Evolutionary conservation across 2,797 vertebrate species (phyloP), one percentile per base, ranked within the genome.

Genomic region (Pangasius djambal): DNA sequence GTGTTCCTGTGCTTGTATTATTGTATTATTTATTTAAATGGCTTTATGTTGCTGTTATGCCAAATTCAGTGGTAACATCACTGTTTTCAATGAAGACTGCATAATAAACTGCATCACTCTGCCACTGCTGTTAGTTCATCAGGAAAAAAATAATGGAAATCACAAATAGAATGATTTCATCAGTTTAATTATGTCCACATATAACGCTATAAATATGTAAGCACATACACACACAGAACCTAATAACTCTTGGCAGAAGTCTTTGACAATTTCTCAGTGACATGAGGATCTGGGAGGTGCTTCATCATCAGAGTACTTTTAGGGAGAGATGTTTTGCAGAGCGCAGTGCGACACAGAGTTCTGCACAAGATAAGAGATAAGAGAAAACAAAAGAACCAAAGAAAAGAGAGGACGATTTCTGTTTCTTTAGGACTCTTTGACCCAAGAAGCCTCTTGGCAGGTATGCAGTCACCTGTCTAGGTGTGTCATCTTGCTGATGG

Each of bases 231-330:
- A 83, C 16, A 83, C 18, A 63, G n/a, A 85, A 72, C 25, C 44
- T 85, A 79, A 86, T 89, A 57, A 52, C 74, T 9, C 13, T 86
- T 78, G 84, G 55, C 75, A 81, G 37, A 61, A 52, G 65, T 37
- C 63, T 89, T 72, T 63, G 78, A 88, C 69, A 81, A 86, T 77
- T 86, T 65, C 83, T 37, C 50, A 34, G 48, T 65, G 50, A 65
- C 37, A 52, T 70, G 74, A 79, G 8, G 25, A 75, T 69, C 34
- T 67, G 88, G 88, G 88, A 77, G 72, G 74, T 88, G 65, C 78
- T 18, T 79, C 31, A 16, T 84, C 52, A 81, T 31, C 40, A 15
- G 59, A 63, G 72, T 89, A 89, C 88, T 81, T 85, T 89, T 89
- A 89, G 83, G 88, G 63, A 79, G 85, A 63, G 44, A 50, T 25